Percentiles rank a stretch among this genome's conserved stretches.
Evolutionary conservation across 2,113 vertebrate species (phyloP).

Genomic region (Cariama cristata): DNA sequence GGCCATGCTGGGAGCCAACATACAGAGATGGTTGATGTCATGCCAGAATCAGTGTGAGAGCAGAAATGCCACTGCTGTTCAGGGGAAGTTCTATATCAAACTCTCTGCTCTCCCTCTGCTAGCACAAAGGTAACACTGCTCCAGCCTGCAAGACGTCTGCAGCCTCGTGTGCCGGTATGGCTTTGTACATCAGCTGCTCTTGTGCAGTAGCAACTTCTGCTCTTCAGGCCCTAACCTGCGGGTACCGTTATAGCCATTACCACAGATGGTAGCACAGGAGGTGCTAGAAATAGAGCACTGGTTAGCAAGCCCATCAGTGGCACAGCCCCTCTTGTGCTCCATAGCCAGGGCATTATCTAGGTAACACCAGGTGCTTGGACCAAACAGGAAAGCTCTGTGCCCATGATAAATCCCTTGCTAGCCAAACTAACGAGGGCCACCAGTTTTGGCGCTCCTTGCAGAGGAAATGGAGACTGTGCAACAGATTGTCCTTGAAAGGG

Average conservation of each 20-base stretch:
- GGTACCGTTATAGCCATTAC: not conserved
- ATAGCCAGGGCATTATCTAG: not conserved
- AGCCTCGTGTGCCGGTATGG: not conserved
- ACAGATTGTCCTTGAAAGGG: slow-evolving; percentile 36
- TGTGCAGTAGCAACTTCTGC: not conserved
- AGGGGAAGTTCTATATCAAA: not conserved
- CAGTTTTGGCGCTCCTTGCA: not conserved
- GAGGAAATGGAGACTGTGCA: not conserved
- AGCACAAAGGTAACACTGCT: not conserved
- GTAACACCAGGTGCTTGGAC: not conserved
- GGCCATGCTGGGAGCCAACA: not conserved
- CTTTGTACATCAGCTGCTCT: not conserved
- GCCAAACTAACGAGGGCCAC: not conserved
- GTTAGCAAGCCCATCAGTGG: not conserved
- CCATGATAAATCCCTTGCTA: not conserved
- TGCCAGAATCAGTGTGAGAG: not conserved
- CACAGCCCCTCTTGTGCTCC: not conserved
- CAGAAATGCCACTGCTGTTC: not conserved
- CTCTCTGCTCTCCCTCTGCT: not conserved
- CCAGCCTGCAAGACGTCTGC: not conserved
- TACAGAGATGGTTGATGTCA: not conserved
- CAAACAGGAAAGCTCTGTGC: not conserved
- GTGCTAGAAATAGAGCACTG: not conserved
- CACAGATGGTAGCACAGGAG: slow-evolving; percentile 40
- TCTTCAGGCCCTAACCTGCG: not conserved